Percentiles rank a stretch among this genome's conserved stretches.
Evolutionary conservation across 2,797 vertebrate species (phyloP).

Genomic region (Odontamblyopus lacepedii): DNA sequence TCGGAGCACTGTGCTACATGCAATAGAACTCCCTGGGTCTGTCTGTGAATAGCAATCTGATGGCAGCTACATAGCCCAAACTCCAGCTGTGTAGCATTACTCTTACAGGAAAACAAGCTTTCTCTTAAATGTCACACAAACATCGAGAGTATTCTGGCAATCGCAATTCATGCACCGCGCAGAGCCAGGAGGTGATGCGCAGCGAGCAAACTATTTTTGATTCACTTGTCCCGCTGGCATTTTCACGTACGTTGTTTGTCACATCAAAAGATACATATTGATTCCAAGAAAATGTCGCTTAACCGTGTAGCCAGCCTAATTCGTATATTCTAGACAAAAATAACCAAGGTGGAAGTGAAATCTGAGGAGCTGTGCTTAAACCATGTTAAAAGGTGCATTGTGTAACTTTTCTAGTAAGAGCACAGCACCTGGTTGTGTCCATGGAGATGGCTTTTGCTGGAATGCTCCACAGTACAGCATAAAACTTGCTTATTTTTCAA

Average conservation of each 20-base stretch:
- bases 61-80: constrained; percentile 7
- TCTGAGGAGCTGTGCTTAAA: not conserved
- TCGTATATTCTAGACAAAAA: not conserved
- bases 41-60: constrained; percentile 11
- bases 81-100: constrained; percentile 7
- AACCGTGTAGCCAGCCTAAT: not conserved
- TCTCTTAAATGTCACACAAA: constrained; percentile 10
- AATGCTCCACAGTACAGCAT: too few species aligned
- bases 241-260: not conserved
- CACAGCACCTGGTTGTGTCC: too few species aligned
- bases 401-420: too few species aligned
- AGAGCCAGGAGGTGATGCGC: not conserved
- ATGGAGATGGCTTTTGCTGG: too few species aligned
- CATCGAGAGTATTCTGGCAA: constrained; percentile 2
- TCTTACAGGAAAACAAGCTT: not conserved
- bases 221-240: not conserved
- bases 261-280: not conserved
- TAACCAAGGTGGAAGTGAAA: not conserved
- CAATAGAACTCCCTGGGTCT: not conserved
- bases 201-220: constrained; percentile 5
- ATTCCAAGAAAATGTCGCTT: not conserved
- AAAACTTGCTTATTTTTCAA: too few species aligned
- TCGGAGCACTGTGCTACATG: not conserved
- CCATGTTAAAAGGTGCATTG: too few species aligned
- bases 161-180: not conserved